Evolutionary conservation across 2,888 invertebrate species (phyloP), one percentile per base, ranked within the genome.

Genomic region (Ophonus ardosiacus): DNA sequence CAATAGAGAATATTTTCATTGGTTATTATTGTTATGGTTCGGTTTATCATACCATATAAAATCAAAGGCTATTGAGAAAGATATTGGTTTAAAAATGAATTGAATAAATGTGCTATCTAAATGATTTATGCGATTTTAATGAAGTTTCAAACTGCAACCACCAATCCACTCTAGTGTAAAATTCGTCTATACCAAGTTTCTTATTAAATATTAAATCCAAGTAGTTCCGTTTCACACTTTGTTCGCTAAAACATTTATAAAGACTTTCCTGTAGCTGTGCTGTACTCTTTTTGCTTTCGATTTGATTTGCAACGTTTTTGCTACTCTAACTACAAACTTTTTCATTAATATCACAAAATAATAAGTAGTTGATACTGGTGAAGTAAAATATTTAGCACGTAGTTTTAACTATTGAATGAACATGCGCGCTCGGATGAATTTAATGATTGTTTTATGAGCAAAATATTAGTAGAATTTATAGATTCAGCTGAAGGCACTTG

Each of bases 61-160:
- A 38, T 68, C 38, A 38, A 68, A 13, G n/a, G 68, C 38, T 38
- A 68, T 68, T 68, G 38, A 68, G 15, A n/a, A 15, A 68, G 31
- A 68, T 13, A 38, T 38, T 15, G 15, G 38, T 38, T 59, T 68
- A 68, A 68, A 68, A 68, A 68, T 68, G 68, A 38, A 68, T 68
- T 38, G 68, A 68, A 15, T 38, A 68, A 38, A 68, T 68, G 31
- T 68, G 21, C 31, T 68, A 38, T 68, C 68, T 68, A 68, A 68
- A 68, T 68, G 68, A 68, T 68, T 68, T 68, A 68, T 31, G 68
- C 38, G 24, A 68, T 68, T 68, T 68, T 68, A 68, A 68, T 68
- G 68, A 68, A 63, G 63, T 63, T 21, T 63, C 63, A 63, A 63
- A 68, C 68, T 68, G 38, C 68, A 68, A 15, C 68, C 68, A 15